phyloP scores from a whole-genome alignment of 2,888 invertebrate genomes.

The Callyntrura sp. region DNA sequence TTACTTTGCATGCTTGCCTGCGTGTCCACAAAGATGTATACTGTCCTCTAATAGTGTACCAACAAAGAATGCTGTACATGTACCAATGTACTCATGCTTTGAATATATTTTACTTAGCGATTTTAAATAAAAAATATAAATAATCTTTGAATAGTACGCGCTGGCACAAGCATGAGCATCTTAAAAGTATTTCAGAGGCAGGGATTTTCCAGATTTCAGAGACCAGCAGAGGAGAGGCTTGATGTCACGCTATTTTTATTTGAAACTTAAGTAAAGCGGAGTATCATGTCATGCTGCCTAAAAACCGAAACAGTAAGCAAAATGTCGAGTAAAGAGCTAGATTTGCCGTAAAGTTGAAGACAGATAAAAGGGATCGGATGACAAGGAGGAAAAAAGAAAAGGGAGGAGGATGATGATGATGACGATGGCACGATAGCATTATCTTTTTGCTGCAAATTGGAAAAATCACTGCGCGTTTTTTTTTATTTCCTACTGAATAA shows the following conservation, averaged over 20 bases:
- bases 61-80: too few relatives aligned
- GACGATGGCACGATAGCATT: slow-evolving; percentile 11
- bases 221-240: too few relatives aligned
- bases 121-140: slow-evolving; percentile 4
- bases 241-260: slow-evolving; percentile 22
- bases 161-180: not conserved
- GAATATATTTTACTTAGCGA: not conserved
- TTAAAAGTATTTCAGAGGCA: not conserved
- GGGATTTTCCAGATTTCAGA: not conserved
- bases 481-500: slow-evolving; percentile 34
- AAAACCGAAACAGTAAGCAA: not conserved
- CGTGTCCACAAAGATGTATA: not conserved
- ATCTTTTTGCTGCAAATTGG: slow-evolving; percentile 61
- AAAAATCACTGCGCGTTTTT: slow-evolving; percentile 62
- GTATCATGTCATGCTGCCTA: slow-evolving; percentile 44
- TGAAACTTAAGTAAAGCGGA: slow-evolving; percentile 19
- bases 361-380: slow-evolving; percentile 32
- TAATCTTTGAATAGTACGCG: not conserved
- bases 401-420: not conserved
- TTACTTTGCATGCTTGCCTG: slow-evolving; percentile 25
- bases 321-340: slow-evolving; percentile 26
- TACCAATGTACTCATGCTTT: too few relatives aligned
- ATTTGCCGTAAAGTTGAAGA: not conserved
- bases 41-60: not conserved
- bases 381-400: not conserved